Conservation (phyloP, 2,113 vertebrate species). For the Antechinus flavipes region DNA sequence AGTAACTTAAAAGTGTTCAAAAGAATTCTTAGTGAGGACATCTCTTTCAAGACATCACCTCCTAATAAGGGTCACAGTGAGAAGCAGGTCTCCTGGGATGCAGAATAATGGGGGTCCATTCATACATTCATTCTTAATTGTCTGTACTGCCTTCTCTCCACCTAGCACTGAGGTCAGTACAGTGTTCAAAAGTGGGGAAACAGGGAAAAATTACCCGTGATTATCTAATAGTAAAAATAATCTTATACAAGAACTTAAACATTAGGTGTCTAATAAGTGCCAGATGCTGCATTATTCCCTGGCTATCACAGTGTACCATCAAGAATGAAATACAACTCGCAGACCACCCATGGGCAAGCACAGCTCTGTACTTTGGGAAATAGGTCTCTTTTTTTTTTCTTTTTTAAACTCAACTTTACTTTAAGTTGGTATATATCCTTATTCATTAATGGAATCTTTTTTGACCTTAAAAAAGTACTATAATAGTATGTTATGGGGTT, state of each 20-base stretch:
- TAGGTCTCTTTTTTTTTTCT: not conserved
- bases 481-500: not conserved
- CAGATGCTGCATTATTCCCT: not conserved
- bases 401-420: not conserved
- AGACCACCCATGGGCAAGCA: not conserved
- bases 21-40: not conserved
- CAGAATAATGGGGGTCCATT: not conserved
- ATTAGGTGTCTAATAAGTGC: not conserved
- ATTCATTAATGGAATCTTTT: not conserved
- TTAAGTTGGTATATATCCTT: not conserved
- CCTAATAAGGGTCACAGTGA: not conserved
- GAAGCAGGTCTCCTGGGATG: not conserved
- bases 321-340: constrained; percentile 5
- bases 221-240: not conserved
- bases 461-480: not conserved
- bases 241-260: not conserved
- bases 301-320: not conserved
- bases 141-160: not conserved
- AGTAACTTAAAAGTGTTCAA: not conserved
- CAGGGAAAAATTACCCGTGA: not conserved
- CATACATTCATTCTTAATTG: not conserved
- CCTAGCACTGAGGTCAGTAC: not conserved
- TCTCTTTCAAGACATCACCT: not conserved
- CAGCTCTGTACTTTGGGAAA: not conserved
- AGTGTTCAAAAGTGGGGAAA: not conserved